A percentile compares a stretch with the other conserved stretches of the same genome.
These are phyloP conservation scores for Tenthredo distinguenda DNA, from an alignment of 2,888 invertebrate species.

Conservation along the genomic window DNA sequence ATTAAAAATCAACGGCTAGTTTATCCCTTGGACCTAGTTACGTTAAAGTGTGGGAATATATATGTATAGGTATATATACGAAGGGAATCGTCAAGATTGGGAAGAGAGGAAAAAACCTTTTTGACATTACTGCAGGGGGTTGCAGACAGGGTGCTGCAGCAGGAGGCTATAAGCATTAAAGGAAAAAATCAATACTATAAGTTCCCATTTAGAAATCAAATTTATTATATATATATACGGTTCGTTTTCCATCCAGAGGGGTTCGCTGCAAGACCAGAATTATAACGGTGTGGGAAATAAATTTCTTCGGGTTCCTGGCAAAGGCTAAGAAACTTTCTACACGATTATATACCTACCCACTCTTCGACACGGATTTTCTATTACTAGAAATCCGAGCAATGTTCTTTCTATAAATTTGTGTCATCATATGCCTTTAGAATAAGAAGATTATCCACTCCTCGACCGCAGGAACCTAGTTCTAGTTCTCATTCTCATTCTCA, in stretches of 20 bases:
- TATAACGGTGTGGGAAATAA: not conserved
- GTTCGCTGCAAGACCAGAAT: not conserved
- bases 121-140: too few relatives aligned
- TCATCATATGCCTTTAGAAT: not conserved
- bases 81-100: not conserved
- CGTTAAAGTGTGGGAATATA: too few relatives aligned
- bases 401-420: too few relatives aligned
- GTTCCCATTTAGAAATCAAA: slow-evolving; percentile 76
- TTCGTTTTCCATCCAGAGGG: not conserved
- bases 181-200: slow-evolving; percentile 65
- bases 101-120: not conserved
- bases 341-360: too few relatives aligned
- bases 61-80: too few relatives aligned
- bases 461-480: not conserved
- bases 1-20: not conserved
- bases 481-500: not conserved
- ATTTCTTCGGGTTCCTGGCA: not conserved
- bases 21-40: too few relatives aligned
- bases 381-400: too few relatives aligned
- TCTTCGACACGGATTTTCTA: too few relatives aligned
- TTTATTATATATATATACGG: not conserved
- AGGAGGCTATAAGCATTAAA: not conserved
- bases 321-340: too few relatives aligned
- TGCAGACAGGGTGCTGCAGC: too few relatives aligned
- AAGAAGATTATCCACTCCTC: not conserved